Evolutionary conservation across 2,888 invertebrate species (phyloP), one percentile per base, ranked within the genome.

Genomic region (Polyploca ridens): DNA sequence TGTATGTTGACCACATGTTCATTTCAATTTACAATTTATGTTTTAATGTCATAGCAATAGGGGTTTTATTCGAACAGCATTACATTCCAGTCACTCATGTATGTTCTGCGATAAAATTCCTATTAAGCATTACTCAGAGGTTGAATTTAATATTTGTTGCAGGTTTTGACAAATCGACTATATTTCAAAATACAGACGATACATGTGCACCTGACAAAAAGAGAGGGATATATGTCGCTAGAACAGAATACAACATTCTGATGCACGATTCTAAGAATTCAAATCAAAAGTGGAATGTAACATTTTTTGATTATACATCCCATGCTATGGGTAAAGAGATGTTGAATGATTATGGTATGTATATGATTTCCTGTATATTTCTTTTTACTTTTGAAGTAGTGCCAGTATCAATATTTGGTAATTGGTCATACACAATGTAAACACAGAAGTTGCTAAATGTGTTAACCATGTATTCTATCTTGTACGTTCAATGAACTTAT

Each of bases 301-400:
- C 99, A 0, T 99, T 98, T 93, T 98, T 97, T 82, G 99, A 99
- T 90, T 99, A 99, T 87, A 97, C 99, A 2, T 96, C 98, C 1
- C 95, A 96, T 83, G 96, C 96, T 71, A 97, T 96, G 96, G 96
- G 96, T 60, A 96, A 96, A 63, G 97, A 98, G 84, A 95, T 96
- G 89, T 92, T 96, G 5, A 96, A 96, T 78, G 96, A 97, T 89
- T 98, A 98, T 92, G 97, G 98, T 97, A 85, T 87, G 91, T 84
- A 41, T 61, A 11, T 60, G 3, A n/a, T 10, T 13, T 54, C 6
- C 7, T 46, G 1, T 10, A 6, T n/a, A n/a, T 46, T 7, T 38
- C 10, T 35, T 35, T 35, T 35, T 41, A 7, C 11, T 11, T 41
- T 41, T 11, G 3, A 41, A 7, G 10, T 41, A 41, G 8, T 41